Conservation (phyloP, 1,140 invertebrate species). For the Octopus sinensis region DNA sequence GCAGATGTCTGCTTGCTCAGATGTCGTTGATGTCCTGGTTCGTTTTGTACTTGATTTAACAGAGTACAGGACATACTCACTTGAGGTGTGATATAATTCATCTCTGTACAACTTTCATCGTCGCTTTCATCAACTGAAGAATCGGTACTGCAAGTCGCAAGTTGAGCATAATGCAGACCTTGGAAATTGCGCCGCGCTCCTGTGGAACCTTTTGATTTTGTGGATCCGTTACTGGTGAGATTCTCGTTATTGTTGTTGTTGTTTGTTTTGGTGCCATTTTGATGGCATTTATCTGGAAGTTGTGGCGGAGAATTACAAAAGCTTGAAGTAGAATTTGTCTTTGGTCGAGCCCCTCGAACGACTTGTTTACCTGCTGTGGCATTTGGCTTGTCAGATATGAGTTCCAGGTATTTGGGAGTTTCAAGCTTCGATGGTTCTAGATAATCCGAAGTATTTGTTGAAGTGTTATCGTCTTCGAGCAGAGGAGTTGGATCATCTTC, state of each 20-base stretch:
- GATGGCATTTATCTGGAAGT: neutral
- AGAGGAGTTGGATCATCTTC: slow-evolving; percentile 3
- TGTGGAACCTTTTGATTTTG: neutral
- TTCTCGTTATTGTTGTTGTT: neutral
- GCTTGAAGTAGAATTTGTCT: neutral
- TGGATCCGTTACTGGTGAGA: neutral
- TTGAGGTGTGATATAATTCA: slow-evolving; percentile 8
- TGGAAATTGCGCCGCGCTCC: slow-evolving; percentile 1
- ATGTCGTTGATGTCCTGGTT: neutral
- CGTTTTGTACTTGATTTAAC: neutral
- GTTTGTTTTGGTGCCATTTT: neutral
- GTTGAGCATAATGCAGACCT: slow-evolving; percentile 9
- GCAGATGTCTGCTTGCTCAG: slow-evolving; percentile 4
- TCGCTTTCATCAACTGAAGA: neutral
- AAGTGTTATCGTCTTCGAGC: neutral
- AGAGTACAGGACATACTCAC: slow-evolving; percentile 1
- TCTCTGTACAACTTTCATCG: neutral
- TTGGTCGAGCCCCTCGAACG: neutral
- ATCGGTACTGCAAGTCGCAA: slow-evolving; percentile 3
- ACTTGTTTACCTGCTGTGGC: neutral
- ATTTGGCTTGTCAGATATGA: neutral
- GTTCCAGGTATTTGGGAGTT: slow-evolving; percentile 11
- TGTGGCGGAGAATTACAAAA: neutral
- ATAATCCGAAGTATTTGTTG: slow-evolving; percentile 8
- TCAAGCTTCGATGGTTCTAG: slow-evolving; percentile 11